These are phyloP conservation scores for Notechis scutatus DNA, from an alignment of 2,113 vertebrate genomes.

Conservation along the genomic window DNA sequence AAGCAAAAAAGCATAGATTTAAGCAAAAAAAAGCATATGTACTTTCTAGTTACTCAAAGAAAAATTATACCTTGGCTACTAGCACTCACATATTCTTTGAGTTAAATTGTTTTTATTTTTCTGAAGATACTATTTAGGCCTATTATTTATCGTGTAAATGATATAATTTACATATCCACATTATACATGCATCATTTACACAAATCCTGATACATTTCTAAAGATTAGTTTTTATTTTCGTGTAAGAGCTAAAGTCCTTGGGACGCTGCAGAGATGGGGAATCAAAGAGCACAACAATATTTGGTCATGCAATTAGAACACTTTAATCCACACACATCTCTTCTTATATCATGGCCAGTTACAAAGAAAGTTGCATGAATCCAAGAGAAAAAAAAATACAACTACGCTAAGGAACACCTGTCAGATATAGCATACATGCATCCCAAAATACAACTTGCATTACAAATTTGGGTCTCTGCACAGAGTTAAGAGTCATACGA, in stretches of 20 bases:
- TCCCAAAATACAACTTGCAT: background rate
- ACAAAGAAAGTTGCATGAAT: background rate
- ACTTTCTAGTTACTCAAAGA: background rate
- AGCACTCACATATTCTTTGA: background rate
- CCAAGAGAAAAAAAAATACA: background rate
- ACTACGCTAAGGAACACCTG: background rate
- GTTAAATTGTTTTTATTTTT: background rate
- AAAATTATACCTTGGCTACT: background rate
- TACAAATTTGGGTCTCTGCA: background rate
- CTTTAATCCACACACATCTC: background rate
- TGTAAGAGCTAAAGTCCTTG: background rate
- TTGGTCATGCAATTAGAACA: background rate
- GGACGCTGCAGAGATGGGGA: background rate
- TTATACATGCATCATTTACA: background rate
- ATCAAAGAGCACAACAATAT: background rate
- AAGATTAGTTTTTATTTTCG: background rate
- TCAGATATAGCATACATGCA: background rate
- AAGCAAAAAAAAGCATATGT: background rate
- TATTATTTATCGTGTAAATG: background rate
- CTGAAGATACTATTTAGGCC: background rate
- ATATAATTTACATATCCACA: background rate
- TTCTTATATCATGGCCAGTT: background rate
- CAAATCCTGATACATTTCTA: background rate
- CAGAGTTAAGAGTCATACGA: background rate
- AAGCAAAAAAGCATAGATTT: background rate